Percentiles rank a stretch among this genome's conserved stretches.
Evolutionary conservation across 2,113 vertebrate species (phyloP).

Genomic region (Haemorhous mexicanus): DNA sequence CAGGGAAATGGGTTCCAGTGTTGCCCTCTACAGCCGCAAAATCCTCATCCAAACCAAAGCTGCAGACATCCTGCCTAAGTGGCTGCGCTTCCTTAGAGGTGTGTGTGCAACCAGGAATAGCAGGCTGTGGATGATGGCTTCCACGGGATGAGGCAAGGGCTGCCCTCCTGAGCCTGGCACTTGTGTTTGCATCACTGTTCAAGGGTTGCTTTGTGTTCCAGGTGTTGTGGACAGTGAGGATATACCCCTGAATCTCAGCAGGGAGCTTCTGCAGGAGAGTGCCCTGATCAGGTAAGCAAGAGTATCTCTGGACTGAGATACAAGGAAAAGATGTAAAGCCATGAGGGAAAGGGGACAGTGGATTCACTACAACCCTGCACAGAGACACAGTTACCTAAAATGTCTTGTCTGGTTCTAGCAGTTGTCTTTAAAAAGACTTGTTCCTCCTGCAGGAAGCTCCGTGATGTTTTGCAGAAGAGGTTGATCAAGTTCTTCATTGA

Average conservation of each 20-base stretch:
- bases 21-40: constrained; percentile 93
- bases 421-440: not conserved
- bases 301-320: not conserved
- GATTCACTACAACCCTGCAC: not conserved
- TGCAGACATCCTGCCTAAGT: constrained; percentile 90
- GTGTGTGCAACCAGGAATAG: not conserved
- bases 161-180: not conserved
- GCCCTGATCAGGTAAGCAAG: constrained; percentile 85
- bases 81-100: constrained; percentile 95
- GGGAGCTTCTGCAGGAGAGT: constrained; percentile 96
- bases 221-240: constrained; percentile 99
- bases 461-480: constrained; percentile 89
- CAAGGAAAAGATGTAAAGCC: not conserved
- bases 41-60: constrained; percentile 96
- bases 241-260: constrained; percentile 95
- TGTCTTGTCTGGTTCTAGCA: not conserved
- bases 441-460: constrained; percentile 84
- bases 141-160: not conserved
- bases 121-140: rapidly evolving
- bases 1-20: constrained; percentile 88
- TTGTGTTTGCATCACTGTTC: not conserved
- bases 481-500: constrained; percentile 93
- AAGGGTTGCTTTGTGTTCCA: constrained; percentile 48
- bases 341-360: not conserved
- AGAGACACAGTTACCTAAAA: not conserved